Evolutionary conservation across 2,888 invertebrate genomes (phyloP), one percentile per base, ranked within the genome.

Genomic region (Tachystola acroxantha): DNA sequence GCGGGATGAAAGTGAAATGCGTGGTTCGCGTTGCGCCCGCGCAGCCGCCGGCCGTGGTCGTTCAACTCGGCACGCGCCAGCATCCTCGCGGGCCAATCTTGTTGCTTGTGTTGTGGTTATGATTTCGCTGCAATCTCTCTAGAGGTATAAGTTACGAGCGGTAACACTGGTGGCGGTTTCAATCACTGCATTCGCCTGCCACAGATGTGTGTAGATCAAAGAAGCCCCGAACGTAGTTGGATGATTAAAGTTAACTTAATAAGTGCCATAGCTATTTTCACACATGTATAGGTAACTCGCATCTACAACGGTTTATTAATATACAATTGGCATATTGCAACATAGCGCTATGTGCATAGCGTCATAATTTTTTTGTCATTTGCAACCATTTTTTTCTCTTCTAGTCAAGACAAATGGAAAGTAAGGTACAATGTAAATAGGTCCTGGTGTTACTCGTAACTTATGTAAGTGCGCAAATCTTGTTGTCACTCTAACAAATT

Each of bases 61-160:
- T 85, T 86, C 82, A 85, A 85, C 85, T 70, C 84, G 81, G 85
- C 85, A 85, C 85, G 85, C 85, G 84, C 77, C 76, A 67, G 65
- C 69, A 64, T 69, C 69, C 67, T 67, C 48, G 50, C 49, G 60
- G 53, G 48, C 46, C 57, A 52, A 58, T 70, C 63, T 65, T 50
- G 56, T 64, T 64, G 58, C 57, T 66, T 46, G 55, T 60, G 63
- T 64, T 71, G 61, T 63, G 61, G 58, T 67, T 57, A 46, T 50
- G 50, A 50, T 59, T 53, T 67, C 56, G 50, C 61, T 67, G 60
- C 58, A 54, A 24, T 30, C 19, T 13, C 1, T 14, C 14, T 32
- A 20, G 10, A 6, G 32, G 32, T 22, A 7, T 32, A 22, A 32
- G 22, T 22, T 32, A 22, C 9, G 22, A 32, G 22, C 32, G 22